These are phyloP conservation scores for Leptothorax acervorum DNA, from an alignment of 2,888 invertebrate genomes.

Conservation along the genomic window DNA sequence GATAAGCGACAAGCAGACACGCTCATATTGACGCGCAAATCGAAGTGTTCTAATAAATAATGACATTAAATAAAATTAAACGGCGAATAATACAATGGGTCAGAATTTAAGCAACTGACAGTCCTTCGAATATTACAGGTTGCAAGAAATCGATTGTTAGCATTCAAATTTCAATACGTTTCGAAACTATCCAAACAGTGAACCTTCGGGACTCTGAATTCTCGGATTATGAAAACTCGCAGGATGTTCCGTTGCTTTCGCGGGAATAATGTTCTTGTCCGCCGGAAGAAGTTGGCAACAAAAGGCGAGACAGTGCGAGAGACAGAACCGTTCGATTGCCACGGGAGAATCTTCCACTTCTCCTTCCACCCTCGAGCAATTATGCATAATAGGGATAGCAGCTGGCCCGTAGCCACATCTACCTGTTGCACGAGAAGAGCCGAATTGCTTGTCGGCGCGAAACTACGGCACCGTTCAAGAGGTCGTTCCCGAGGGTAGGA, in stretches of 20 bases:
- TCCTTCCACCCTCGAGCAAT: constrained; percentile 74
- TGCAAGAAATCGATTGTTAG: not conserved
- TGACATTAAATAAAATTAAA: not conserved
- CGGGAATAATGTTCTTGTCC: not conserved
- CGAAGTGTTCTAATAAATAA: not conserved
- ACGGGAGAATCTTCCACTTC: constrained; percentile 65
- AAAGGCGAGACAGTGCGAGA: constrained; percentile 52
- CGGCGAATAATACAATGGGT: not conserved
- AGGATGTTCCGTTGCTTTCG: not conserved
- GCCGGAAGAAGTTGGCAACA: constrained; percentile 34
- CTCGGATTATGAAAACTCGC: not conserved
- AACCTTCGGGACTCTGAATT: not conserved
- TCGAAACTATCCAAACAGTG: no score
- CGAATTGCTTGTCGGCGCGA: constrained; percentile 74
- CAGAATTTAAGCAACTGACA: not conserved
- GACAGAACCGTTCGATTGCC: constrained; percentile 70
- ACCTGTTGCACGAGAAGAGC: constrained; percentile 80
- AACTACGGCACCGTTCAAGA: constrained; percentile 77
- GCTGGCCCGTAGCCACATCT: constrained; percentile 79
- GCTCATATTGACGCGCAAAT: not conserved
- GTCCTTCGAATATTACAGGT: not conserved
- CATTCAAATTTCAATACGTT: not conserved
- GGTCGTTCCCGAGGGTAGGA: constrained; percentile 73
- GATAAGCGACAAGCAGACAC: not conserved
- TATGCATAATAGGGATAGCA: constrained; percentile 78